Percentiles rank a stretch among this genome's conserved stretches.
phyloP scores from a whole-genome alignment of 2,113 vertebrate genomes.

The Hydropotes inermis region DNA sequence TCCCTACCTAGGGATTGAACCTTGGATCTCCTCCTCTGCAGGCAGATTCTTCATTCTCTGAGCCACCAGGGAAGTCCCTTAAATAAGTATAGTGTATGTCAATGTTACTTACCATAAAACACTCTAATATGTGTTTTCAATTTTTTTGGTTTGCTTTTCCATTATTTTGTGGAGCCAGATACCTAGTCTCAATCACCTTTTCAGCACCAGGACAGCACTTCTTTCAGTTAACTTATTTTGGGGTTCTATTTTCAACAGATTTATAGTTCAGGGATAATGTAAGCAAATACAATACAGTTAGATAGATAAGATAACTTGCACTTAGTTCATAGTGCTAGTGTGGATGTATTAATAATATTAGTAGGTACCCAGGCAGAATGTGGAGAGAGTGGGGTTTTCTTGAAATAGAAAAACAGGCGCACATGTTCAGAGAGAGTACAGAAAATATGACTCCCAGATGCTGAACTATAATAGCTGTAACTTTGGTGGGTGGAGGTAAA shows the following conservation, averaged over 20 bases:
- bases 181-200: background rate
- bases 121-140: background rate
- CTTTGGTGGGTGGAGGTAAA: background rate
- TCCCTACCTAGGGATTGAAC: background rate
- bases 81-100: background rate
- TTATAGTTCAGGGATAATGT: background rate
- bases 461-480: background rate
- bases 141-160: background rate
- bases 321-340: background rate
- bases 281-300: background rate
- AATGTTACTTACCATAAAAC: background rate
- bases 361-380: background rate
- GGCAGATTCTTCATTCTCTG: background rate
- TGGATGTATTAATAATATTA: background rate
- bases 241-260: background rate
- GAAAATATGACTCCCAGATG: background rate
- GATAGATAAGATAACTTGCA: background rate
- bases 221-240: background rate
- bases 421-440: background rate
- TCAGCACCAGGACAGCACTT: background rate
- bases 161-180: background rate
- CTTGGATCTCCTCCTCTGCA: background rate
- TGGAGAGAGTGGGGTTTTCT: background rate
- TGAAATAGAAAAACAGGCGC: background rate
- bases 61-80: background rate